phyloP scores from a whole-genome alignment of 2,113 vertebrate genomes.

The Chaenocephalus aceratus region DNA sequence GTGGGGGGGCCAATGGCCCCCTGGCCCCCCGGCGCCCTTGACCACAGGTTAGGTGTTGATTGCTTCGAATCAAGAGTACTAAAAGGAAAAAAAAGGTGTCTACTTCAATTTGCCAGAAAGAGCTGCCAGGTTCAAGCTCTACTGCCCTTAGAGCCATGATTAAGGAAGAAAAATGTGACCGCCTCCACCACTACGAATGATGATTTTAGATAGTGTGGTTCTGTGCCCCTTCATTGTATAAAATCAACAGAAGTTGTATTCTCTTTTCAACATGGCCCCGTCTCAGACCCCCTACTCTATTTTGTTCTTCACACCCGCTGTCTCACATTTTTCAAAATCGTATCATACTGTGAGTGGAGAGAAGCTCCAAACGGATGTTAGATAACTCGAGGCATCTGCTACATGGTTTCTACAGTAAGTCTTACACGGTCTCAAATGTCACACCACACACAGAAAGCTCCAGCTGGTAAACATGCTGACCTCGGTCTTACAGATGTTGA shows the following conservation, averaged over 20 bases:
- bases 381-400: constrained; percentile 34
- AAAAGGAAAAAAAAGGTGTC: background rate
- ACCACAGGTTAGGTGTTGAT: background rate
- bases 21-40: too few species aligned
- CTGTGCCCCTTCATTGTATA: background rate
- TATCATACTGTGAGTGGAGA: constrained; percentile 18
- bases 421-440: constrained; percentile 6
- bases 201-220: background rate
- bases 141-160: background rate
- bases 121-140: background rate
- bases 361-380: constrained; percentile 17
- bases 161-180: background rate
- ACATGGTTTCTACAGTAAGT: background rate
- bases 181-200: background rate
- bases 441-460: constrained; percentile 7
- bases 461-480: constrained; percentile 44
- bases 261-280: background rate
- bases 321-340: constrained; percentile 26
- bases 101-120: background rate
- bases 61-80: background rate
- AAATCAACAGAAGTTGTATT: constrained; percentile 4
- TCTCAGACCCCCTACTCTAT: constrained; percentile 5
- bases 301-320: constrained; percentile 26
- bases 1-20: too few species aligned
- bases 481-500: constrained; percentile 17